phyloP scores from a whole-genome alignment of 2,888 invertebrate species.

The Holacanthella duospinosa region DNA sequence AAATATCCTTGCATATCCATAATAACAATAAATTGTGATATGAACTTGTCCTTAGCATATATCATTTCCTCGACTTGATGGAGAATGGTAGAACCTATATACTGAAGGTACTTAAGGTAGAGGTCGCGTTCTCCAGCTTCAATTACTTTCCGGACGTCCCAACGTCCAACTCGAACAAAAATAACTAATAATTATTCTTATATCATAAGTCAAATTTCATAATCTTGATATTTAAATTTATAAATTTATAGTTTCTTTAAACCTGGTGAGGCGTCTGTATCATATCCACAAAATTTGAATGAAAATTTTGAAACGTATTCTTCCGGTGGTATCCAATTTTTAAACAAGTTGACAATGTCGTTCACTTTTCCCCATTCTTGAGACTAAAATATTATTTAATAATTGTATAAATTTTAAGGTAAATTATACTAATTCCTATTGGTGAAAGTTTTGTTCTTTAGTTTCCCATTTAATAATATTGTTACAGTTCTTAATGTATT shows the following conservation, averaged over 20 bases:
- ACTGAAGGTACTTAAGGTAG: slow-evolving; percentile 12
- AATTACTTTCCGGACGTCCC: slow-evolving; percentile 28
- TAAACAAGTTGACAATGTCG: neutral
- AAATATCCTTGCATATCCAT: slow-evolving; percentile 17
- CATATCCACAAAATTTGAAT: neutral
- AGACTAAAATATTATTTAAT: too few relatives aligned
- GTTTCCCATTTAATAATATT: too few relatives aligned
- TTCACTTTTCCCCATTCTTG: neutral
- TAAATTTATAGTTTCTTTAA: neutral
- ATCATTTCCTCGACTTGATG: neutral
- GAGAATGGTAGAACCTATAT: slow-evolving; percentile 4
- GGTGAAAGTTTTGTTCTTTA: too few relatives aligned
- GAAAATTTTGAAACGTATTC: neutral
- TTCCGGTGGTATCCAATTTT: neutral
- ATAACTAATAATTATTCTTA: neutral
- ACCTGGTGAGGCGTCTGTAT: neutral
- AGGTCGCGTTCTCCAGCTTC: slow-evolving; percentile 20
- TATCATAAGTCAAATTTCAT: too few relatives aligned
- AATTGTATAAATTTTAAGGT: too few relatives aligned
- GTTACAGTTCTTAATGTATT: too few relatives aligned
- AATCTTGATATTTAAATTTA: too few relatives aligned
- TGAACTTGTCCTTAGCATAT: slow-evolving; percentile 9
- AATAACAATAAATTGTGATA: slow-evolving; percentile 15
- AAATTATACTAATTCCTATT: too few relatives aligned
- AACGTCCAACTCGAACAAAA: slow-evolving; percentile 21